Evolutionary conservation across 2,113 vertebrate genomes (phyloP).

Genomic region (chimpanzee (Pan troglodytes)): DNA sequence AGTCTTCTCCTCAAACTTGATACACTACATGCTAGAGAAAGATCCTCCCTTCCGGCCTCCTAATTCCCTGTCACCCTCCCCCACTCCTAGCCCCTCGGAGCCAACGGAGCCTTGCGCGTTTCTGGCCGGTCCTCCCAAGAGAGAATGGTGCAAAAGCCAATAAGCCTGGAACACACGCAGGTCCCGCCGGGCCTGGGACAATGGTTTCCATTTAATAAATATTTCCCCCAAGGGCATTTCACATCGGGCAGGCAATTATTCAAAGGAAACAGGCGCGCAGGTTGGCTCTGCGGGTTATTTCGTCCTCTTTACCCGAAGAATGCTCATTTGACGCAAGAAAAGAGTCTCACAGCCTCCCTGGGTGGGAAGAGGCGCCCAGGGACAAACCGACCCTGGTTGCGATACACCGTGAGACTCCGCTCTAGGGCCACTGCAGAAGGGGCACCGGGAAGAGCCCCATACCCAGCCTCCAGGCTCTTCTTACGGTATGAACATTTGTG

Average conservation of each 20-base stretch:
- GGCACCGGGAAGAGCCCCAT: background rate
- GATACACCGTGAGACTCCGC: background rate
- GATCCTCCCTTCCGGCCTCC: background rate
- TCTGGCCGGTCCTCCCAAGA: slow-evolving; percentile 75
- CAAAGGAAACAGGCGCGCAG: slow-evolving; percentile 83
- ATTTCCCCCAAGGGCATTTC: slow-evolving; percentile 89
- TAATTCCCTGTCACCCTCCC: background rate
- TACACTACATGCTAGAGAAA: background rate
- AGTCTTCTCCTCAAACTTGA: background rate
- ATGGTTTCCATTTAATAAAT: slow-evolving; percentile 93
- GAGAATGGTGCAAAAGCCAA: slow-evolving; percentile 85
- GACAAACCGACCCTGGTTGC: background rate
- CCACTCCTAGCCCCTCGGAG: background rate
- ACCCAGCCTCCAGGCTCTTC: background rate
- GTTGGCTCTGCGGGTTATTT: slow-evolving; percentile 79
- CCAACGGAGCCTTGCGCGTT: background rate
- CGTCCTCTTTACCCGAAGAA: slow-evolving; percentile 75
- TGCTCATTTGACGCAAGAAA: slow-evolving; percentile 49
- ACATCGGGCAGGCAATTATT: slow-evolving; percentile 89
- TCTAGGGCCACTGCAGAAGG: background rate
- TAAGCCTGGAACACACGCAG: slow-evolving; percentile 79
- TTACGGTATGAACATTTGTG: background rate
- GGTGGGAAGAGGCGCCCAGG: slow-evolving; percentile 6
- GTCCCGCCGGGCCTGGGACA: slow-evolving; percentile 82
- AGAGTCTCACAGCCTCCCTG: background rate